Evolutionary conservation across 2,113 vertebrate genomes (phyloP), one percentile per base, ranked within the genome.

Genomic region (Turdus rufiventris): DNA sequence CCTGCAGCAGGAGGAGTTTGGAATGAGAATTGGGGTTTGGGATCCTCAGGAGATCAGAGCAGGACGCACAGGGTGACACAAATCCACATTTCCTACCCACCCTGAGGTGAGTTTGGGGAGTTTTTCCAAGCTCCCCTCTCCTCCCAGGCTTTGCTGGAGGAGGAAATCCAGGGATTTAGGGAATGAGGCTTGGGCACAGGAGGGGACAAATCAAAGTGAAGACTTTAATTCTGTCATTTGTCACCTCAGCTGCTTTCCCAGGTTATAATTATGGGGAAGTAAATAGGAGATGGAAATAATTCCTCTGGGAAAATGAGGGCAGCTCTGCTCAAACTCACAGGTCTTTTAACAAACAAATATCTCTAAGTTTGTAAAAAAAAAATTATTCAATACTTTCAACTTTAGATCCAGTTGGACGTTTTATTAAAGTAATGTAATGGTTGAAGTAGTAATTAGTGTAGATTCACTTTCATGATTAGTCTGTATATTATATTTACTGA

Each of bases 1-100:
- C 45, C 38, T 38, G 38, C 38, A 38, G 38, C 38, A 38, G 43
- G 67, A 4, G 16, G 14, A 54, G 29, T 16, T 8, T 23, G 60
- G 40, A 40, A 8, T n/a, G 7, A 15, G 43, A 28, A 9, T 2
- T 0, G 1, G 17, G 31, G 42, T 21, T 61, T 51, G 36, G 12
- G 13, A 6, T 65, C 54, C 76, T 43, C 47, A 6, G 81, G 42
- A 48, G 70, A 8, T 12, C 1, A 17, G 38, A 19, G 43, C 36
- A 79, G n/a, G 19, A 53, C 6, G 0, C 5, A 5, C 5, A 6
- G 31, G 21, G 40, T 19, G 40, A 45, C 36, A 31, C 1, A 33
- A 70, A 28, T 5, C 7, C 75, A 25, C 2, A 19, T 53, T 60
- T 34, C 7, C 57, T 61, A 58, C 29, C 29, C 61, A 28, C 34